A percentile compares a stretch with the other conserved stretches of the same genome.
Conservation (phyloP, 2,888 invertebrate species). For the Microplitis manilae region DNA sequence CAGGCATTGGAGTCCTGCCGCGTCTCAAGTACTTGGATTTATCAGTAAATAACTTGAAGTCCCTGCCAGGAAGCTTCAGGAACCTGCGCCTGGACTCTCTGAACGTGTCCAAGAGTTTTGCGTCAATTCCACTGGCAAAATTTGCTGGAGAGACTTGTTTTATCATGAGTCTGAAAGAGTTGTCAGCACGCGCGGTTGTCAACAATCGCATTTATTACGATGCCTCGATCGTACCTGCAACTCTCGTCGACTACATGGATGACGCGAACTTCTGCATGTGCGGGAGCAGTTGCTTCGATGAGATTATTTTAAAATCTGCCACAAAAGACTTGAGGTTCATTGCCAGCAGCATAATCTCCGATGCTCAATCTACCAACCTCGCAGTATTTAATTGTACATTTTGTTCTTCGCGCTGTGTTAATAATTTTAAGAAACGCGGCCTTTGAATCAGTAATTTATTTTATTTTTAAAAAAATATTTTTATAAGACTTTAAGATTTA, state of each 20-base stretch:
- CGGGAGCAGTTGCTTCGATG: conserved; percentile 72
- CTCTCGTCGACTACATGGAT: conserved; percentile 77
- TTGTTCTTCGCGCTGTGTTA: conserved; percentile 75
- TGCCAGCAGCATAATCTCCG: conserved; percentile 43
- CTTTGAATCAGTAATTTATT: neutral
- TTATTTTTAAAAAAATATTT: neutral
- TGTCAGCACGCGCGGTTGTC: conserved; percentile 74
- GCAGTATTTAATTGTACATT: conserved; percentile 77
- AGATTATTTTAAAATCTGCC: conserved; percentile 50
- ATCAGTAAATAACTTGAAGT: conserved; percentile 74
- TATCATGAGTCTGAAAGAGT: conserved; percentile 73
- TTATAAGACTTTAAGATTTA: neutral
- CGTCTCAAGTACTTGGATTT: conserved; percentile 74
- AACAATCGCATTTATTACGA: conserved; percentile 74
- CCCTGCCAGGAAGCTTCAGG: conserved; percentile 77
- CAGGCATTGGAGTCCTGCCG: conserved; percentile 77
- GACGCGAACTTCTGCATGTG: conserved; percentile 78
- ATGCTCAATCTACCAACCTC: conserved; percentile 61
- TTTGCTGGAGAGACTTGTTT: conserved; percentile 37
- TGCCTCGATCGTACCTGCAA: conserved; percentile 75
- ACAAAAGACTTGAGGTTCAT: conserved; percentile 52
- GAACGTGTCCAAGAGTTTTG: conserved; percentile 72
- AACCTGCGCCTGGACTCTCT: conserved; percentile 74
- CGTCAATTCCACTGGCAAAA: neutral
- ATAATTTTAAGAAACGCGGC: conserved; percentile 38